Evolutionary conservation across 2,797 vertebrate genomes (phyloP), one percentile per base, ranked within the genome.

Genomic region (Fratercula arctica): DNA sequence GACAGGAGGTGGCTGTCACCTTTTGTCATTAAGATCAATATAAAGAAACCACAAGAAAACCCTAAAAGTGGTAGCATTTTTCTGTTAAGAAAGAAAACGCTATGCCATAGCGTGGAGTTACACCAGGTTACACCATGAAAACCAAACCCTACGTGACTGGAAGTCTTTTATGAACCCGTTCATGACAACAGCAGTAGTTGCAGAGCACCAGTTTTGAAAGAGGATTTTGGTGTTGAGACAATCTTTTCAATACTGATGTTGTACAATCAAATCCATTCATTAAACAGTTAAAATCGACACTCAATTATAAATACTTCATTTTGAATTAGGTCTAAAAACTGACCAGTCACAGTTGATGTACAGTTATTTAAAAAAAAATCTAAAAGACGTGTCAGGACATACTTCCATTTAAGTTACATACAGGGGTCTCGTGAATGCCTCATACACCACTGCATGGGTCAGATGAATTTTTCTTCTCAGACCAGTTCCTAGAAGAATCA

Each of bases 401-500:
- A 96, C 87, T 97, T 97, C 96, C 96, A 97, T 66, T 93, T 95
- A 96, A 94, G 96, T 96, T 96, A 97, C 91, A 93, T 91, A 96
- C 82, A 96, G 87, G 82, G 96, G 57, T 92, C 95, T 96, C 81
- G 89, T 96, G 92, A 97, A 78, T 48, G 96, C 92, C 95, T 95
- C 92, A 96, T 72, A 96, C 79, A 94, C 90, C 96, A 96, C 90
- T 91, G 94, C 92, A 96, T 9, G 96, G 94, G 95, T 24, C 96
- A 93, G 96, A 96, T 90, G 94, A 84, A 84, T 95, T 96, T 90
- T 96, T 96, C 95, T 97, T 97, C 96, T 97, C 96, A 95, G 96
- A 94, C 93, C 95, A 96, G 96, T 96, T 97, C 96, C 96, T 97
- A 97, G 96, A 96, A 96, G 96, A 91, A 95, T 95, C 96, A 97